Evolutionary conservation across 1,140 invertebrate genomes (phyloP).

Genomic region (Bombus cullumanus): DNA sequence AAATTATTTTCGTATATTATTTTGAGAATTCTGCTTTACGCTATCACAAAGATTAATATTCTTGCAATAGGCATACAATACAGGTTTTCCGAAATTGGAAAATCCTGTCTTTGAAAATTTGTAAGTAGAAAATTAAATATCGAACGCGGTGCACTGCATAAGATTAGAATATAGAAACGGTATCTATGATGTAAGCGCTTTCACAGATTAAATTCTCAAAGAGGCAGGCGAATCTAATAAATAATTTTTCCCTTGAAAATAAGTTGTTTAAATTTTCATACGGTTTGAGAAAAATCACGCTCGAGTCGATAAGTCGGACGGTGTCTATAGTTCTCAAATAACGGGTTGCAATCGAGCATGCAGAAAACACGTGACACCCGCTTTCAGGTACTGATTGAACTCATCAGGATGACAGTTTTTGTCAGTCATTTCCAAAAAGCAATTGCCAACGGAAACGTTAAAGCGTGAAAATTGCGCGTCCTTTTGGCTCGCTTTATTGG

Average conservation of each 20-base stretch:
- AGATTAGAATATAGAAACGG: neutral
- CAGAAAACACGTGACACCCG: neutral
- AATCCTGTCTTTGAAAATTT: neutral
- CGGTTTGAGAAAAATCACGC: neutral
- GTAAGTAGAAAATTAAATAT: neutral
- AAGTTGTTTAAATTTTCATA: neutral
- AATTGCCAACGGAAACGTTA: constrained; percentile 61
- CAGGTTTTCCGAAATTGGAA: neutral
- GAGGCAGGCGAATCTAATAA: neutral
- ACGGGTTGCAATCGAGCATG: neutral
- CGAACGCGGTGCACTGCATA: neutral
- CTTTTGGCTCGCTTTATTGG: constrained; percentile 42
- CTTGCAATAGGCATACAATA: neutral
- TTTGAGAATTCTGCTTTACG: neutral
- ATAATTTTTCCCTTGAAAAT: neutral
- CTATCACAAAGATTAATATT: neutral
- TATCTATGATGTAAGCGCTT: neutral
- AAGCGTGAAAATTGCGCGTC: constrained; percentile 66
- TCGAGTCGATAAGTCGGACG: neutral
- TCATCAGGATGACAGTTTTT: constrained; percentile 55
- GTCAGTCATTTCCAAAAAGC: constrained; percentile 61
- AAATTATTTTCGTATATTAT: neutral
- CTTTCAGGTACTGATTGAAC: constrained; percentile 33
- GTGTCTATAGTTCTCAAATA: constrained; percentile 16
- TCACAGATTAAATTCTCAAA: neutral